Percentiles rank a stretch among this genome's conserved stretches.
Conservation (phyloP, 2,888 invertebrate species). For the Sceliomorpha sp. region DNA sequence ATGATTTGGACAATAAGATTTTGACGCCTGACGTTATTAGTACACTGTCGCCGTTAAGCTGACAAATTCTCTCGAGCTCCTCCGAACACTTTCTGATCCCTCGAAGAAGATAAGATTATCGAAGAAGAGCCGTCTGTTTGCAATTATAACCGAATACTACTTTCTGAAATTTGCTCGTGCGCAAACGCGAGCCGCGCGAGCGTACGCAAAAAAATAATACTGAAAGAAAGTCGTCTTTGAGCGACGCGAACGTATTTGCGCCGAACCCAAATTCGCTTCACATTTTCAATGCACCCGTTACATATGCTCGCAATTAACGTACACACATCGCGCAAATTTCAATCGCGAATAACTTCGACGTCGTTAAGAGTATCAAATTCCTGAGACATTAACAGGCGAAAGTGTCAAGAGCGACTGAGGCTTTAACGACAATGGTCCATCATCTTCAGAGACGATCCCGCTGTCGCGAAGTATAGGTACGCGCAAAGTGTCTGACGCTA, state of each 20-base stretch:
- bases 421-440: slow-evolving; percentile 46
- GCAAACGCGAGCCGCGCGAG: too few relatives aligned
- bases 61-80: slow-evolving; percentile 60
- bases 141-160: slow-evolving; percentile 58
- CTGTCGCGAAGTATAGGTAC: slow-evolving; percentile 68
- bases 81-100: slow-evolving; percentile 51
- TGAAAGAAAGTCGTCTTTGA: too few relatives aligned
- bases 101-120: slow-evolving; percentile 61
- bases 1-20: too few relatives aligned
- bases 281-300: too few relatives aligned
- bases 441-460: slow-evolving; percentile 54
- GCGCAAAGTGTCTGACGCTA: slow-evolving; percentile 65
- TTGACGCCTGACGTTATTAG: too few relatives aligned
- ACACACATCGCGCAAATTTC: not conserved
- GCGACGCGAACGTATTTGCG: too few relatives aligned
- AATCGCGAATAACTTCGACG: too few relatives aligned
- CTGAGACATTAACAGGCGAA: slow-evolving; percentile 68
- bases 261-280: too few relatives aligned
- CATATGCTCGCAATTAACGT: not conserved
- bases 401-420: slow-evolving; percentile 74
- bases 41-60: slow-evolving; percentile 65
- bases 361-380: slow-evolving; percentile 14
- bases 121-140: slow-evolving; percentile 47
- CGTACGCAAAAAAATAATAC: too few relatives aligned
- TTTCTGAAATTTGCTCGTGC: too few relatives aligned